These are phyloP conservation scores for Serinus canaria DNA, from an alignment of 2,113 vertebrate species.

Conservation along the genomic window DNA sequence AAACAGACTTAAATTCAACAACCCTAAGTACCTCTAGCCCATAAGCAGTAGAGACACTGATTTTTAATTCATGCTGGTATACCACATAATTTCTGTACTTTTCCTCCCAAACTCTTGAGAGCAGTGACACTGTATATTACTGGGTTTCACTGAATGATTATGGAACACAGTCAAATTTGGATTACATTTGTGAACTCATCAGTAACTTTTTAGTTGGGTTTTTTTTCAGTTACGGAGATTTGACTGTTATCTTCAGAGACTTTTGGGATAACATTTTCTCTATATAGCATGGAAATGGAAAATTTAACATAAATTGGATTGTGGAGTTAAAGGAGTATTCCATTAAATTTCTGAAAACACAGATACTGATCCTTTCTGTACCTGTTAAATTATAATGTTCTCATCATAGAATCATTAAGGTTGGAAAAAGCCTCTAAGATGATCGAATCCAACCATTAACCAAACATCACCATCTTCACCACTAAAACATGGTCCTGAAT, in stretches of 20 bases:
- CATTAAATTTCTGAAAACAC: not conserved
- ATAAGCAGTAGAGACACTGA: not conserved
- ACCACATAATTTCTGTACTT: not conserved
- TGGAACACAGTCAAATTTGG: not conserved
- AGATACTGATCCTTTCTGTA: not conserved
- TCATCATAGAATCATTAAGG: not conserved
- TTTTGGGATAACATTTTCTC: not conserved
- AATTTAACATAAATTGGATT: not conserved
- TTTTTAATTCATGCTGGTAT: not conserved
- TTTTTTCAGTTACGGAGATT: not conserved
- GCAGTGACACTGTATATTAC: not conserved
- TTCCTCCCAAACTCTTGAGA: not conserved
- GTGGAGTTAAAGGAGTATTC: not conserved
- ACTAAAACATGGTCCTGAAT: not conserved
- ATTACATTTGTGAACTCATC: not conserved
- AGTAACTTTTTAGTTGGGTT: not conserved
- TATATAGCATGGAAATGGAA: not conserved
- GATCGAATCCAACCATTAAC: not conserved
- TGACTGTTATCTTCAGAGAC: not conserved
- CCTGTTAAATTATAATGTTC: not conserved
- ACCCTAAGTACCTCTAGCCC: not conserved
- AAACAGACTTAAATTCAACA: not conserved
- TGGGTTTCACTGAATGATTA: not conserved
- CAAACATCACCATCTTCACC: not conserved
- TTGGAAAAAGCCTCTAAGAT: not conserved